phyloP scores from a whole-genome alignment of 2,888 invertebrate species.

The Protodeltote pygarga region DNA sequence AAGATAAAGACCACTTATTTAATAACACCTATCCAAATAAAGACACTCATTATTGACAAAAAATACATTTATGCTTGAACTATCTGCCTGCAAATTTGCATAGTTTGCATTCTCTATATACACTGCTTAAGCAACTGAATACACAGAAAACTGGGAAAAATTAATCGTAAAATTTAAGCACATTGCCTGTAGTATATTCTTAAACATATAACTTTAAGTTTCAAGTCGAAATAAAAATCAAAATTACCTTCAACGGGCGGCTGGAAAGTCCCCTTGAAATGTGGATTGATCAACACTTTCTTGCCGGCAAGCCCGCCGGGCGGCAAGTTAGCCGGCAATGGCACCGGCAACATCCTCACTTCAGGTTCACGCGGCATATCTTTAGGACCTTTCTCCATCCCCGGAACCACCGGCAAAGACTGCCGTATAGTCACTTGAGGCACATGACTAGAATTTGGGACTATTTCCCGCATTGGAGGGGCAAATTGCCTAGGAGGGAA shows the following conservation, averaged over 20 bases:
- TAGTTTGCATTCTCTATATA: no score
- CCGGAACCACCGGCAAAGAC: constrained; percentile 47
- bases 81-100: no score
- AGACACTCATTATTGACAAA: no score
- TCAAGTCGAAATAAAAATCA: neutral
- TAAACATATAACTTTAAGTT: neutral
- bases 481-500: constrained; percentile 59
- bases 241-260: constrained; percentile 83
- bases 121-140: no score
- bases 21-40: no score
- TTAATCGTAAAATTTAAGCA: no score
- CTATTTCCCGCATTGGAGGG: constrained; percentile 63
- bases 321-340: constrained; percentile 66
- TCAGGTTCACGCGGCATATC: constrained; percentile 63
- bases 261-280: constrained; percentile 88
- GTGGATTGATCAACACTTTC: constrained; percentile 90
- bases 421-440: constrained; percentile 76
- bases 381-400: constrained; percentile 34
- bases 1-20: no score
- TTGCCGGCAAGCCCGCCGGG: constrained; percentile 80
- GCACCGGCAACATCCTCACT: constrained; percentile 77
- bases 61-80: no score
- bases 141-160: no score
- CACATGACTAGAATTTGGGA: constrained; percentile 60
- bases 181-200: no score